These are phyloP conservation scores for Trochalopteron elliotii DNA, from an alignment of 2,113 vertebrate species.

Conservation along the genomic window DNA sequence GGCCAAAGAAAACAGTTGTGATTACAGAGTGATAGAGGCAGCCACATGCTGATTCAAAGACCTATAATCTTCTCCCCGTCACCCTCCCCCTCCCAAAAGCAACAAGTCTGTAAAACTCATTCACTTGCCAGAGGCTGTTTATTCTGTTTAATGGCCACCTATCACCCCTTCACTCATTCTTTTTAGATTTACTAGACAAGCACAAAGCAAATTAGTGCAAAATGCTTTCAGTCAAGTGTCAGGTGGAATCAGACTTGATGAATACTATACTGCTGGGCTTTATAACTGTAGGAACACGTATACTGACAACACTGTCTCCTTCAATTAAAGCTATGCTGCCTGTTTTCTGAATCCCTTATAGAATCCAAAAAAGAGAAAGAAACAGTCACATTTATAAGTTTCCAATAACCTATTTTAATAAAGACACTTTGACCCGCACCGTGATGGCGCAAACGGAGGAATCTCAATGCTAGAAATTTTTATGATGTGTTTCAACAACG, in stretches of 20 bases:
- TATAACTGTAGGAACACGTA: slow-evolving; percentile 9
- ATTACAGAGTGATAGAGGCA: slow-evolving; percentile 68
- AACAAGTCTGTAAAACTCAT: slow-evolving; percentile 66
- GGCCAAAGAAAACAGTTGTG: slow-evolving; percentile 70
- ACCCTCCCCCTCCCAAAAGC: slow-evolving; percentile 40
- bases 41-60: slow-evolving; percentile 68
- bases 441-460: background rate
- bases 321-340: slow-evolving; percentile 40
- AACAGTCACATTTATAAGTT: slow-evolving; percentile 4
- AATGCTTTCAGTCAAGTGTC: slow-evolving; percentile 76
- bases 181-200: slow-evolving; percentile 75
- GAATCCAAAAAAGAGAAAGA: background rate
- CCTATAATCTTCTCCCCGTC: slow-evolving; percentile 46
- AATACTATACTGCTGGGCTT: slow-evolving; percentile 51
- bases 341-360: background rate
- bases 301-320: slow-evolving; percentile 60
- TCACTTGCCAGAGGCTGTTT: slow-evolving; percentile 71
- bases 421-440: background rate
- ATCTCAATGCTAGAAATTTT: slow-evolving; percentile 10
- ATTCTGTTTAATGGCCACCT: slow-evolving; percentile 77
- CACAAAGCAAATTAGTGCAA: slow-evolving; percentile 74
- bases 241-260: slow-evolving; percentile 70
- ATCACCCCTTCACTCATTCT: slow-evolving; percentile 71
- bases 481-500: slow-evolving; percentile 13
- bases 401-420: slow-evolving; percentile 18